Conservation (phyloP, 2,113 vertebrate species). For the Lipotes vexillifer region DNA sequence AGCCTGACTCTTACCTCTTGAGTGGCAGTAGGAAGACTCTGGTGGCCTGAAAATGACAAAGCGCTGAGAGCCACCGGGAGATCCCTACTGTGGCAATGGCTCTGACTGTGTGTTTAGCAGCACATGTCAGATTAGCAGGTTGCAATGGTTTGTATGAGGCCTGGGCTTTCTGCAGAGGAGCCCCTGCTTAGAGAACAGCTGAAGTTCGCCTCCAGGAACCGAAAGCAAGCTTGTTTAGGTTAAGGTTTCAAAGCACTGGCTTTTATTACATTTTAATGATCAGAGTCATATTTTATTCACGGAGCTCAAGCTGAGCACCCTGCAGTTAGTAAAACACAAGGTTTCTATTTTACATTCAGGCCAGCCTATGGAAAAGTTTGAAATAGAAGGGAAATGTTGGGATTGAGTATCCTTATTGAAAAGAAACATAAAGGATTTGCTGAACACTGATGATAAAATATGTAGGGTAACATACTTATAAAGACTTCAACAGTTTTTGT, state of each 20-base stretch:
- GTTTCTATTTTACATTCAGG: conserved; percentile 35
- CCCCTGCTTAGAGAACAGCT: conserved; percentile 23
- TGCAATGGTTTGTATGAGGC: neutral
- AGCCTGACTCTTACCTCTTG: neutral
- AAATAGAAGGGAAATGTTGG: neutral
- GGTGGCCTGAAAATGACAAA: neutral
- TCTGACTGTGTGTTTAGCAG: neutral
- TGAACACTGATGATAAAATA: neutral
- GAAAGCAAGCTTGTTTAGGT: conserved; percentile 56
- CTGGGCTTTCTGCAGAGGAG: neutral
- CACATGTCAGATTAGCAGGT: neutral
- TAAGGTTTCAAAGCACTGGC: conserved; percentile 54
- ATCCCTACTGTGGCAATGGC: neutral
- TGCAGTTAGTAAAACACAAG: conserved; percentile 14
- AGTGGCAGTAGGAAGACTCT: neutral
- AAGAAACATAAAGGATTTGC: neutral
- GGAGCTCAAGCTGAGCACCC: conserved; percentile 58
- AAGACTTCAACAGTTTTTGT: neutral
- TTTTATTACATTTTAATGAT: conserved; percentile 72
- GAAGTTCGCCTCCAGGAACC: conserved; percentile 43
- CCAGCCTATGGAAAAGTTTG: conserved; percentile 22
- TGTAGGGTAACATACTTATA: neutral
- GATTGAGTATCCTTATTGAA: neutral
- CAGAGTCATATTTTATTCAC: conserved; percentile 70
- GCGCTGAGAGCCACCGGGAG: neutral